Conservation (phyloP, 2,113 vertebrate species). For the Miniopterus natalensis region DNA sequence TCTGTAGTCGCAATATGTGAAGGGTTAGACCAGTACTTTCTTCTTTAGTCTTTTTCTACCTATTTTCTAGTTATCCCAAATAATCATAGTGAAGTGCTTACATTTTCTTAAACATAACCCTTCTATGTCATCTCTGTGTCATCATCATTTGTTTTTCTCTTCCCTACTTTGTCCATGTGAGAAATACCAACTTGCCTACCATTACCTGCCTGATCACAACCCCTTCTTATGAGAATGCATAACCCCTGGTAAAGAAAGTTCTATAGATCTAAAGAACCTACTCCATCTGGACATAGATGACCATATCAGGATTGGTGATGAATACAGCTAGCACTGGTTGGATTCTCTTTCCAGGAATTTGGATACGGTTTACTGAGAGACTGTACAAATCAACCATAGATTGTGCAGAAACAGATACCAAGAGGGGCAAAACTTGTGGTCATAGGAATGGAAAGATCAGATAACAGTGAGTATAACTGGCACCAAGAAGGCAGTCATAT, state of each 20-base stretch:
- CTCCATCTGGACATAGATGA: not conserved
- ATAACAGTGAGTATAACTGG: not conserved
- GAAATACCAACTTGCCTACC: not conserved
- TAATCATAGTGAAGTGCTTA: not conserved
- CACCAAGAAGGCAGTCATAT: not conserved
- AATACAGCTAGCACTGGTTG: too few species aligned
- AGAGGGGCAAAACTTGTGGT: not conserved
- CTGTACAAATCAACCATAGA: not conserved
- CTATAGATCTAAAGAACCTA: not conserved
- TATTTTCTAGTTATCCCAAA: slow-evolving; percentile 30
- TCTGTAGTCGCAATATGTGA: not conserved
- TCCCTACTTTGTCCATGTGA: not conserved
- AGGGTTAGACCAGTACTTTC: not conserved
- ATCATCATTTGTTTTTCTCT: not conserved
- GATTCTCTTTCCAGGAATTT: not conserved
- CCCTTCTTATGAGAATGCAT: not conserved
- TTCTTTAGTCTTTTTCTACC: not conserved
- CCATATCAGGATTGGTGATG: not conserved
- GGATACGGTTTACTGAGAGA: not conserved
- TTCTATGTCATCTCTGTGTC: not conserved
- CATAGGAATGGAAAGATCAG: not conserved
- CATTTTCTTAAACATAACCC: not conserved
- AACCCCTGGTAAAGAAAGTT: not conserved
- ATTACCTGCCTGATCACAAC: not conserved
- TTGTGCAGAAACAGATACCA: not conserved